Evolutionary conservation across 2,113 vertebrate species (phyloP).

Genomic region (Acinonyx jubatus): DNA sequence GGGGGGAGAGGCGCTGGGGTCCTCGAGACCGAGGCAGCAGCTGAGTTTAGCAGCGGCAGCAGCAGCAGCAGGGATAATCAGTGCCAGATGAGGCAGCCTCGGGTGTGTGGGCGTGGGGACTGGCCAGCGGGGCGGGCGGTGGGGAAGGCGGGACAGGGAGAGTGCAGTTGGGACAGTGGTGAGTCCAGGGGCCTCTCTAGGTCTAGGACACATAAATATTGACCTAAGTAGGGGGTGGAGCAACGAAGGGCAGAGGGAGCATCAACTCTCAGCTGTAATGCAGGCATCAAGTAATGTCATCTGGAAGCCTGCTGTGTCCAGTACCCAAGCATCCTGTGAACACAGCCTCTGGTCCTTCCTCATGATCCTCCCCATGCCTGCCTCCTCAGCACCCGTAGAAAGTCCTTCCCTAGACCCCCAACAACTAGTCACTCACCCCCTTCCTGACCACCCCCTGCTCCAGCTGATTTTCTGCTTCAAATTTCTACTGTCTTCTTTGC

Average conservation of each 20-base stretch:
- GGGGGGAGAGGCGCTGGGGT: slow-evolving; percentile 41
- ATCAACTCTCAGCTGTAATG: neutral
- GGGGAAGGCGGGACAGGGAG: slow-evolving; percentile 68
- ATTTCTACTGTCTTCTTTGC: neutral
- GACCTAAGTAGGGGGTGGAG: slow-evolving; percentile 19
- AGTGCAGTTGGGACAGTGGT: slow-evolving; percentile 46
- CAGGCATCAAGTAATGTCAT: neutral
- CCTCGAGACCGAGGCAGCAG: slow-evolving; percentile 53
- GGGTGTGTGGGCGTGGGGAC: slow-evolving; percentile 77
- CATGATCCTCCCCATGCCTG: neutral
- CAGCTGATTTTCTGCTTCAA: neutral
- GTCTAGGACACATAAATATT: slow-evolving; percentile 43
- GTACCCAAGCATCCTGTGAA: neutral
- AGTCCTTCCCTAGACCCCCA: neutral
- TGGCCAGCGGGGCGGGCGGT: slow-evolving; percentile 53
- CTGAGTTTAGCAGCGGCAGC: slow-evolving; percentile 29
- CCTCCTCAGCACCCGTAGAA: neutral
- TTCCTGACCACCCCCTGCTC: neutral
- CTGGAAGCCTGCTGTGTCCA: neutral
- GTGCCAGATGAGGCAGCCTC: slow-evolving; percentile 69
- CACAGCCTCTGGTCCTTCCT: neutral
- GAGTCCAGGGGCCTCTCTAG: slow-evolving; percentile 56
- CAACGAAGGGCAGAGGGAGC: neutral
- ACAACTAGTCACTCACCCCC: neutral
- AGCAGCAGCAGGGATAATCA: slow-evolving; percentile 60